A percentile compares a stretch with the other conserved stretches of the same genome.
These are phyloP conservation scores for Megaleporinus macrocephalus DNA, from an alignment of 2,113 vertebrate genomes.

Conservation along the genomic window DNA sequence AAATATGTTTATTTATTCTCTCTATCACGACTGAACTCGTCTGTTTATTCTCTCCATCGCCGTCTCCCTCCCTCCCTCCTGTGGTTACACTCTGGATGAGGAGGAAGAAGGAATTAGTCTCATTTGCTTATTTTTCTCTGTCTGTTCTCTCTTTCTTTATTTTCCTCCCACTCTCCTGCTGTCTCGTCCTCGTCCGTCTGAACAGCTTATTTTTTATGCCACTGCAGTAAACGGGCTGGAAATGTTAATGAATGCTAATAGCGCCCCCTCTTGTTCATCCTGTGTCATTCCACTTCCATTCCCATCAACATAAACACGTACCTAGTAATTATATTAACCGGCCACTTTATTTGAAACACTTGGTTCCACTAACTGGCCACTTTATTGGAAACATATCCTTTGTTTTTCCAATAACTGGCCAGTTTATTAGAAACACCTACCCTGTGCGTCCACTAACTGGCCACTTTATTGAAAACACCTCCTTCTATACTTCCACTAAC, in stretches of 20 bases:
- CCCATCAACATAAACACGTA: no score
- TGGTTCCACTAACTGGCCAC: no score
- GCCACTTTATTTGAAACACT: no score
- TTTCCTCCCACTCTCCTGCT: neutral
- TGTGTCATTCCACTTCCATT: neutral
- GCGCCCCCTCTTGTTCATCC: slow-evolving; percentile 46
- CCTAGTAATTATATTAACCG: no score
- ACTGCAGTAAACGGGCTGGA: neutral
- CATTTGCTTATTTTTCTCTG: neutral
- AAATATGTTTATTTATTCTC: neutral
- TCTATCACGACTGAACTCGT: neutral
- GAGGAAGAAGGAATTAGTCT: no score
- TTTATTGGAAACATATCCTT: no score
- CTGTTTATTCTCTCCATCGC: neutral
- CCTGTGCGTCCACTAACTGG: no score
- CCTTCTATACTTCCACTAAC: no score
- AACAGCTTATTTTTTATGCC: neutral
- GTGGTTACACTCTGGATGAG: neutral
- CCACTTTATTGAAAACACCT: no score
- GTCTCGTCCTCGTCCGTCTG: neutral
- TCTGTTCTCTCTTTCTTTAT: neutral
- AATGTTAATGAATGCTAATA: slow-evolving; percentile 32
- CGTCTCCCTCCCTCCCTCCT: neutral
- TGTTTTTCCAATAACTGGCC: no score
- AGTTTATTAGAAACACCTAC: no score